Percentiles rank a stretch among this genome's conserved stretches.
phyloP scores from a whole-genome alignment of 2,888 invertebrate genomes.

The Nomada ruficornis region DNA sequence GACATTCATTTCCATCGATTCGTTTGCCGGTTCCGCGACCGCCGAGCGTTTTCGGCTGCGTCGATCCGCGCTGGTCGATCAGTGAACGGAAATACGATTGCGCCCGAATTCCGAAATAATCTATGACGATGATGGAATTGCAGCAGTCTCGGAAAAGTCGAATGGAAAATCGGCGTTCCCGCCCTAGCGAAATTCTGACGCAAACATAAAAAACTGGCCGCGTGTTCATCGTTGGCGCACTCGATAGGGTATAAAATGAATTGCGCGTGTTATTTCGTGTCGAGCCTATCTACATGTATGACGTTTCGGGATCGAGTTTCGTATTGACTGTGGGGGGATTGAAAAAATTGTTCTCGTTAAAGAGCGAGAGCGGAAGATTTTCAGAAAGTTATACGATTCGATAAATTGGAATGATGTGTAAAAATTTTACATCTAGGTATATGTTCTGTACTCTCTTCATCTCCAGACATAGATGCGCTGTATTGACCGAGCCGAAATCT shows the following conservation, averaged over 20 bases:
- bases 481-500: no score
- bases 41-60: slow-evolving; percentile 24
- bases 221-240: slow-evolving; percentile 12
- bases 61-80: slow-evolving; percentile 54
- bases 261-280: slow-evolving; percentile 24
- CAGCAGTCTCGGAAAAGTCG: slow-evolving; percentile 18
- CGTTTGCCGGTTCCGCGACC: slow-evolving; percentile 6
- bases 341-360: slow-evolving; percentile 4
- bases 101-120: slow-evolving; percentile 57
- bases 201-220: slow-evolving; percentile 44
- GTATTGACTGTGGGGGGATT: background rate
- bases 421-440: background rate
- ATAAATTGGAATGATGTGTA: background rate
- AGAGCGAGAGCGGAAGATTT: background rate
- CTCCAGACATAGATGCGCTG: no score
- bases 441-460: no score
- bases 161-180: slow-evolving; percentile 24
- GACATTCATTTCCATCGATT: slow-evolving; percentile 60
- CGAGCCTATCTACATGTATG: background rate
- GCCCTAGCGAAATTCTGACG: slow-evolving; percentile 19
- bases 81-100: slow-evolving; percentile 50
- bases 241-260: slow-evolving; percentile 27
- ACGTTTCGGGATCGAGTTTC: slow-evolving; percentile 7
- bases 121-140: slow-evolving; percentile 58
- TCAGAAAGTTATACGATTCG: background rate